Evolutionary conservation across 1,140 invertebrate species (phyloP), one percentile per base, ranked within the genome.

Genomic region (Drosophila bocqueti): DNA sequence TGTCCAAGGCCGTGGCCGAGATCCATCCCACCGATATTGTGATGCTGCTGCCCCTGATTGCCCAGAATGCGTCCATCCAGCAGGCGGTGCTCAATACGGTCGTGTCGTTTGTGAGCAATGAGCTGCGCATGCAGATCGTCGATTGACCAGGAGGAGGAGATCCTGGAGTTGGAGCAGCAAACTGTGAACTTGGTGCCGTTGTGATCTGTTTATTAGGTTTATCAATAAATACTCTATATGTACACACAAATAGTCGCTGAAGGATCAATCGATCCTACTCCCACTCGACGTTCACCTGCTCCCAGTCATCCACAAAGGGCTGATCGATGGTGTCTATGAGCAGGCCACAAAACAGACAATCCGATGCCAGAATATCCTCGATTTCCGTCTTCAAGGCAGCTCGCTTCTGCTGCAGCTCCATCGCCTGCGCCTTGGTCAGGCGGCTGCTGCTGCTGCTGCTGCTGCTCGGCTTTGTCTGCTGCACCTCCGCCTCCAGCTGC

Each of bases 331-430:
- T 96, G 91, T 96, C 95, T 74, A 99, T 98, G 95, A 99, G 98
- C 80, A 97, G 94, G 10, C 98, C 98, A 93, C 98, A 99, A 92
- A 97, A 98, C 1, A 98, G 93, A 93, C 98, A 99, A 93, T 99
- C 98, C 8, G 95, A 96, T 2, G 97, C 98, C 10, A 99, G 94
- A 1, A 99, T 95, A 75, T 98, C 96, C 93, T 99, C 98, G 38
- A 99, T 95, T 82, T 99, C 96, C 26, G 95, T 94, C 93, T 97
- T 95, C 0, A 97, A 93, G 74, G 96, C 94, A 60, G 97, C 96
- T 52, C 95, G 95, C 93, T 95, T 34, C 94, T 95, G 3, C 94
- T 94, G 49, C 21, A 80, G 36, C 8, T 81, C 68, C 5, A 29
- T 34, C 2, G 66, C 8, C 47, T 62, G 47, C 18, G 61, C n/a